Percentiles rank a stretch among this genome's conserved stretches.
These are phyloP conservation scores for Pocillopora verrucosa DNA, from an alignment of 64 coral and sea anemone genomes.

Conservation along the genomic window DNA sequence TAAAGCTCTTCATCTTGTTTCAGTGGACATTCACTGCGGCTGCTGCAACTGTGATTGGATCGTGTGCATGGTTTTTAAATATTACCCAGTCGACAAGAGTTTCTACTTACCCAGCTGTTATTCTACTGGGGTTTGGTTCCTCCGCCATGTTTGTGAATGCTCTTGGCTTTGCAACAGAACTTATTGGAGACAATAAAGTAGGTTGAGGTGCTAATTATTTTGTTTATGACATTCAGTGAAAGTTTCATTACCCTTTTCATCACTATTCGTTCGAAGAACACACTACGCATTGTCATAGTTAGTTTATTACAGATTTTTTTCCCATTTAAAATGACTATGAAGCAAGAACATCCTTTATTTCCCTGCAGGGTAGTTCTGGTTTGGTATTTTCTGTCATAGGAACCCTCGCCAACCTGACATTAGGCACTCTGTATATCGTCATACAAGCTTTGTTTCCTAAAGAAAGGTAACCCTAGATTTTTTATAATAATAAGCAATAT, in stretches of 20 bases:
- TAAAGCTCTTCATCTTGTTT: not conserved
- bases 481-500: not conserved
- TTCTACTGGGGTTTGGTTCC: not conserved
- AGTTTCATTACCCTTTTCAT: not conserved
- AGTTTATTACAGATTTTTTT: not conserved
- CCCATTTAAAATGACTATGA: too few relatives aligned
- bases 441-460: constrained; percentile 4
- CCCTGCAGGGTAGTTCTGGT: not conserved
- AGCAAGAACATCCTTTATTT: too few relatives aligned
- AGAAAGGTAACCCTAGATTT: not conserved
- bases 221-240: not conserved
- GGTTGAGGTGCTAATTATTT: not conserved
- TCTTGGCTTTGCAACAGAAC: not conserved
- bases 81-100: not conserved
- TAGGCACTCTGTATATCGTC: not conserved
- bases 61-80: not conserved
- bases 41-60: not conserved
- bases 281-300: too few relatives aligned
- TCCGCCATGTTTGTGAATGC: not conserved
- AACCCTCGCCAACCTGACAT: not conserved
- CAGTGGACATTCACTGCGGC: not conserved
- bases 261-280: not conserved
- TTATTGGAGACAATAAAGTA: constrained; percentile 10
- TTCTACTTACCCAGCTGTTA: not conserved
- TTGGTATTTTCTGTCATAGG: constrained; percentile 10